Evolutionary conservation across 2,888 invertebrate genomes (phyloP).

Genomic region (Coleophora flavipennella): DNA sequence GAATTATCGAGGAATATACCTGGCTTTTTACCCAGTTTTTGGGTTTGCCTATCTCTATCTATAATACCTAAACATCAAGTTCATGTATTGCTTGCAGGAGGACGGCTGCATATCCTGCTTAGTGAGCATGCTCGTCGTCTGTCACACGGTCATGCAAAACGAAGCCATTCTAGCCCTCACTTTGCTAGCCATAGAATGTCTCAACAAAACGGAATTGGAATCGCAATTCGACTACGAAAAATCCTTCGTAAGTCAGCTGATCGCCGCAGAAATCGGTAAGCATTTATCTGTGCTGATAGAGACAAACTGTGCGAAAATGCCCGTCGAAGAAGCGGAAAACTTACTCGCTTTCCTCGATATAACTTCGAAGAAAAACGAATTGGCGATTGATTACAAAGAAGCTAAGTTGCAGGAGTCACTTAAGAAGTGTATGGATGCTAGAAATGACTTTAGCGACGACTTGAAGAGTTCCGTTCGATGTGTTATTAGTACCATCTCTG

Average conservation of each 20-base stretch:
- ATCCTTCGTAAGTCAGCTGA: slow-evolving; percentile 41
- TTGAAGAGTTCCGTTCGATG: slow-evolving; percentile 32
- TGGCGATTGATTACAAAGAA: slow-evolving; percentile 45
- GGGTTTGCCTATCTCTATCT: background rate
- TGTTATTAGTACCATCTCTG: slow-evolving; percentile 31
- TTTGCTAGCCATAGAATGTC: slow-evolving; percentile 62
- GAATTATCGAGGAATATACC: no score
- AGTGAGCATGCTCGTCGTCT: slow-evolving; percentile 86
- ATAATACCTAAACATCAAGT: background rate
- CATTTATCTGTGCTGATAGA: slow-evolving; percentile 61
- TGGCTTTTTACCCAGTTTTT: background rate
- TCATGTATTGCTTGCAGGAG: slow-evolving; percentile 36
- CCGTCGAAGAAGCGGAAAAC: slow-evolving; percentile 64
- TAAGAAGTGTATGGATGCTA: slow-evolving; percentile 40
- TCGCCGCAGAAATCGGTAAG: slow-evolving; percentile 67
- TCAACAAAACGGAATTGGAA: slow-evolving; percentile 25
- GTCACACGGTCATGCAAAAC: slow-evolving; percentile 90
- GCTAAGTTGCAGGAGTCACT: slow-evolving; percentile 44
- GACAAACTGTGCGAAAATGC: slow-evolving; percentile 59
- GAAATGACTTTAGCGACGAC: slow-evolving; percentile 42
- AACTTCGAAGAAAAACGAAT: slow-evolving; percentile 44
- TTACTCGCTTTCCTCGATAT: slow-evolving; percentile 59
- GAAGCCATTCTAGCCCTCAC: slow-evolving; percentile 84
- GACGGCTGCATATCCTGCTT: slow-evolving; percentile 82
- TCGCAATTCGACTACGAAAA: slow-evolving; percentile 31